Percentiles rank a stretch among this genome's conserved stretches.
Evolutionary conservation across 2,113 vertebrate species (phyloP).

Genomic region (Ploceus nigricollis): DNA sequence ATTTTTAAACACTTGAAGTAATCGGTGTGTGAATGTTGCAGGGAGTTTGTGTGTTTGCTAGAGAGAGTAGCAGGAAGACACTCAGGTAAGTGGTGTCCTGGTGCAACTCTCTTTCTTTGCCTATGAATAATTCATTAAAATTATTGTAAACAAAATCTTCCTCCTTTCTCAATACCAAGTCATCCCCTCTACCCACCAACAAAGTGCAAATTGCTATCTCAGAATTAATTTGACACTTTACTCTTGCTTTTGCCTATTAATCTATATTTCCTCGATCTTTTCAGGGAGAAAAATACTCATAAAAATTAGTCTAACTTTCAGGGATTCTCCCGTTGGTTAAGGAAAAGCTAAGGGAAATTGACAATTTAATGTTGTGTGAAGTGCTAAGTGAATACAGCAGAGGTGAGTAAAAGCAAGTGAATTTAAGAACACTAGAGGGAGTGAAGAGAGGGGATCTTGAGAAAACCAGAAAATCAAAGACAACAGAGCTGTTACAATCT

Average conservation of each 20-base stretch:
- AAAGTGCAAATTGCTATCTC: not conserved
- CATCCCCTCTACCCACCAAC: not conserved
- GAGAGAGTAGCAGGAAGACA: not conserved
- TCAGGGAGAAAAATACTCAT: not conserved
- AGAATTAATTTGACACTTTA: not conserved
- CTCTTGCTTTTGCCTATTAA: not conserved
- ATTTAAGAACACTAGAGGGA: constrained; percentile 5
- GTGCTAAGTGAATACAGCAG: not conserved
- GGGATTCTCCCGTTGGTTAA: not conserved
- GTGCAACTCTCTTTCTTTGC: not conserved
- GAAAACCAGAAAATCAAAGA: not conserved
- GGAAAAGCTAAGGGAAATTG: not conserved
- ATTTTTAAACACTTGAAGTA: not conserved
- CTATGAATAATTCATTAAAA: not conserved
- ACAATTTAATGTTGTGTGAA: not conserved
- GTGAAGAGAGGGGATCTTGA: not conserved
- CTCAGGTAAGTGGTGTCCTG: not conserved
- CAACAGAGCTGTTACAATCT: not conserved
- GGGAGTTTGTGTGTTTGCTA: not conserved
- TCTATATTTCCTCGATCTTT: not conserved
- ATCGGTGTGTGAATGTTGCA: not conserved
- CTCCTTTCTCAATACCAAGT: not conserved
- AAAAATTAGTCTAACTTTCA: not conserved
- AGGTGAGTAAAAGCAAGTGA: not conserved
- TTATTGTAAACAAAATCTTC: not conserved